A percentile compares a stretch with the other conserved stretches of the same genome.
Conservation (phyloP, 2,797 vertebrate genomes). For the Pterois miles region DNA sequence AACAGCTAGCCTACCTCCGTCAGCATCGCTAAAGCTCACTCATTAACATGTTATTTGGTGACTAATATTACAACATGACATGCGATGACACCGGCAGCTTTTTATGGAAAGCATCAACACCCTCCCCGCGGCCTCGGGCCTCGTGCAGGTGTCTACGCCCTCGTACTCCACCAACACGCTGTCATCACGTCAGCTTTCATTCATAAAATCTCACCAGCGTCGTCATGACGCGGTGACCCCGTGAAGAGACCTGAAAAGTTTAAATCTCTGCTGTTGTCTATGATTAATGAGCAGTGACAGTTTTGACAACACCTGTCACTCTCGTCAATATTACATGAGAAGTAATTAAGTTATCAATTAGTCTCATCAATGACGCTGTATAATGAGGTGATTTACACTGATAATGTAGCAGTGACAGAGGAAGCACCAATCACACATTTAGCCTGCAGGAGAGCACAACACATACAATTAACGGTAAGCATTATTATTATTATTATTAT, state of each 20-base stretch:
- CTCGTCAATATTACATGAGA: slow-evolving; percentile 15
- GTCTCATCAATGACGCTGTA: slow-evolving; percentile 12
- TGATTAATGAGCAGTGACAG: slow-evolving; percentile 42
- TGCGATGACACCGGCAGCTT: background rate
- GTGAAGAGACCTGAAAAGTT: slow-evolving; percentile 10
- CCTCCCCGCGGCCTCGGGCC: background rate
- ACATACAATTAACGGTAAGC: slow-evolving; percentile 31
- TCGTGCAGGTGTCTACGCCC: slow-evolving; percentile 2
- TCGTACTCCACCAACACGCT: slow-evolving; percentile 6
- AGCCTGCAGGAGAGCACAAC: slow-evolving; percentile 2
- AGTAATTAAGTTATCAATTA: slow-evolving; percentile 15
- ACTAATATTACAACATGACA: background rate
- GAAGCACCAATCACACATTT: background rate
- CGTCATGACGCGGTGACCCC: slow-evolving; percentile 12
- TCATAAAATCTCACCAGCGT: slow-evolving; percentile 23
- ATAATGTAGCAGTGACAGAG: background rate
- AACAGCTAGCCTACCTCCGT: background rate
- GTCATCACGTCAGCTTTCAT: slow-evolving; percentile 43
- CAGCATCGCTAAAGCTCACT: no score
- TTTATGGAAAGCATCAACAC: background rate
- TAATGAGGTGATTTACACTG: background rate
- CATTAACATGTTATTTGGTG: no score
- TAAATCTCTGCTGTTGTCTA: background rate
- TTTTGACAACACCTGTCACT: slow-evolving; percentile 46
- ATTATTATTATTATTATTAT: background rate